Percentiles rank a stretch among this genome's conserved stretches.
phyloP scores from a whole-genome alignment of 2,113 vertebrate genomes.

The Passer montanus region DNA sequence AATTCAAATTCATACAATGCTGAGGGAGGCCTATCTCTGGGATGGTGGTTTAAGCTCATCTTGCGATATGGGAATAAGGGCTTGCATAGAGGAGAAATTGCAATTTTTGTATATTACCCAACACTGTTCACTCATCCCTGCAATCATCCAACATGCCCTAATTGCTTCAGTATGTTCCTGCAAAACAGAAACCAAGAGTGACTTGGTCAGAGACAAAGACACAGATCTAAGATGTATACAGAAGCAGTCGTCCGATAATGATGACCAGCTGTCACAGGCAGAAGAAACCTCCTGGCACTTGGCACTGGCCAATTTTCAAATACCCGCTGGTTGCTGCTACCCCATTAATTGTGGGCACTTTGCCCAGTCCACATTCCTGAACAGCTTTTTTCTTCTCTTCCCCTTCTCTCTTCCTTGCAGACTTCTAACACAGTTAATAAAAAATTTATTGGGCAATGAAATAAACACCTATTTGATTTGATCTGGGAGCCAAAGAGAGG shows the following conservation, averaged over 20 bases:
- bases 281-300: conserved; percentile 69
- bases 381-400: conserved; percentile 9
- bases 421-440: conserved; percentile 57
- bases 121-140: not conserved
- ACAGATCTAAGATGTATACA: conserved; percentile 61
- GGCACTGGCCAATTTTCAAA: conserved; percentile 65
- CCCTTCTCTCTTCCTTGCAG: not conserved
- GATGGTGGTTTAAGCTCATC: not conserved
- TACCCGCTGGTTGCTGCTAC: conserved; percentile 58
- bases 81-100: not conserved
- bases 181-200: conserved; percentile 43
- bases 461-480: conserved; percentile 58
- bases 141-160: conserved; percentile 12
- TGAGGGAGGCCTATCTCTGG: not conserved
- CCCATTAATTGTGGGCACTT: conserved; percentile 68
- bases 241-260: conserved; percentile 51
- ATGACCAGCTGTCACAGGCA: conserved; percentile 74
- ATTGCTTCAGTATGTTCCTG: conserved; percentile 53
- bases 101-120: not conserved
- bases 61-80: not conserved
- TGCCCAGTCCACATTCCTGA: conserved; percentile 66
- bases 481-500: conserved; percentile 26
- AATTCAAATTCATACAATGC: not conserved
- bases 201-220: conserved; percentile 55
- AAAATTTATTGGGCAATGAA: conserved; percentile 62